Percentiles rank a stretch among this genome's conserved stretches.
phyloP scores from a whole-genome alignment of 2,888 invertebrate species.

The Arrhopalites spinosus region DNA sequence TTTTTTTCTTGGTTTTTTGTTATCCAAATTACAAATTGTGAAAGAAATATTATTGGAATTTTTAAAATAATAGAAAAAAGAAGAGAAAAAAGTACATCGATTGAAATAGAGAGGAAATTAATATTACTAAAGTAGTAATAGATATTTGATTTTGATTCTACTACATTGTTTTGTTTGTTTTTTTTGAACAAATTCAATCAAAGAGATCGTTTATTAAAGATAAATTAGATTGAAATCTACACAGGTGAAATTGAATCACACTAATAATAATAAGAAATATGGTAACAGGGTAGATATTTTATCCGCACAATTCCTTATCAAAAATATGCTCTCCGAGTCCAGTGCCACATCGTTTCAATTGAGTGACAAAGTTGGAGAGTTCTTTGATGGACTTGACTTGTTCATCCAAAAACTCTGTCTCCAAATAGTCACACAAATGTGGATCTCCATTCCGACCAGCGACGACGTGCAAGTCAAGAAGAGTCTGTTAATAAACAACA shows the following conservation, averaged over 20 bases:
- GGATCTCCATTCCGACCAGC: constrained; percentile 63
- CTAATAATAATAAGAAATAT: constrained; percentile 13
- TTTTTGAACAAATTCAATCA: background rate
- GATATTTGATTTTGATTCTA: no score
- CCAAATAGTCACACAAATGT: constrained; percentile 64
- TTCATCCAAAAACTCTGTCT: constrained; percentile 64
- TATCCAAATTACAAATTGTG: no score
- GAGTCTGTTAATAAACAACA: constrained; percentile 58
- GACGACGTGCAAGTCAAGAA: constrained; percentile 59
- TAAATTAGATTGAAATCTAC: constrained; percentile 11
- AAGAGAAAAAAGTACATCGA: no score
- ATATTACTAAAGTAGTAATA: no score
- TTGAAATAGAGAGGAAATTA: no score
- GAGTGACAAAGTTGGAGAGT: constrained; percentile 65
- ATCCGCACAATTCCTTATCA: constrained; percentile 61
- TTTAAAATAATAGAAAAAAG: no score
- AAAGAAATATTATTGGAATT: no score
- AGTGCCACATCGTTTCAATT: constrained; percentile 64
- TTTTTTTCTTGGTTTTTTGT: no score
- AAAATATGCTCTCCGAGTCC: constrained; percentile 67
- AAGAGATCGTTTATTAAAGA: constrained; percentile 18
- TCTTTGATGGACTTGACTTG: constrained; percentile 68
- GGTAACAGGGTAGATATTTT: constrained; percentile 7
- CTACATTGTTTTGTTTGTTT: no score
- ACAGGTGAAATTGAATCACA: constrained; percentile 25